A percentile compares a stretch with the other conserved stretches of the same genome.
Conservation (phyloP, 2,113 vertebrate species). For the Empidonax traillii region DNA sequence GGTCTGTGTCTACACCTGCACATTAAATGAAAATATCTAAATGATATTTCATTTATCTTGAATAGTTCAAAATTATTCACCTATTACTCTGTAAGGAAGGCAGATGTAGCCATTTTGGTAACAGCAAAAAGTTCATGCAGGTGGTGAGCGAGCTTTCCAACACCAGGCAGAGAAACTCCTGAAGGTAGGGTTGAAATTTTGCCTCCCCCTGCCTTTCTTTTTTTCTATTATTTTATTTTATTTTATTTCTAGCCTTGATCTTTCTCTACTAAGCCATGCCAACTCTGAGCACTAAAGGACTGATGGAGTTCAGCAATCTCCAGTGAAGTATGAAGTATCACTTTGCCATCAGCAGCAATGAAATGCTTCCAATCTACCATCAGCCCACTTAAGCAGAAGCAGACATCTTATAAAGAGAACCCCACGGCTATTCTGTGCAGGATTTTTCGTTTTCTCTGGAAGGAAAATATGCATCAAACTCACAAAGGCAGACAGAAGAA, state of each 20-base stretch:
- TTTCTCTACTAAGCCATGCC: background rate
- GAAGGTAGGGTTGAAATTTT: background rate
- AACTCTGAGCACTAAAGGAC: conserved; percentile 3
- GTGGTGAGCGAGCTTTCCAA: background rate
- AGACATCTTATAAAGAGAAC: background rate
- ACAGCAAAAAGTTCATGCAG: background rate
- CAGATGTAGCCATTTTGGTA: background rate
- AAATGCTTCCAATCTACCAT: conserved; percentile 14
- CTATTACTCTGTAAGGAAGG: background rate
- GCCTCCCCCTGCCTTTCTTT: background rate
- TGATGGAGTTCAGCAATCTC: background rate
- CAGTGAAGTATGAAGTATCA: conserved; percentile 10
- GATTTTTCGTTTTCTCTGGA: background rate
- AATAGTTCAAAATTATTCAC: background rate
- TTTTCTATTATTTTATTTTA: background rate
- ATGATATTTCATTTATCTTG: background rate
- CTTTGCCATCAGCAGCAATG: conserved; percentile 32
- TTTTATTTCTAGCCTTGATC: background rate
- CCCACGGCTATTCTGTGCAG: background rate
- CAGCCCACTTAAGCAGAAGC: conserved; percentile 11
- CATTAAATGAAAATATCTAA: background rate
- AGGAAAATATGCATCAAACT: conserved; percentile 16
- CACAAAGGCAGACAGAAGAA: conserved; percentile 8
- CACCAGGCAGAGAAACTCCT: background rate
- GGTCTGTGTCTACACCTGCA: background rate